Conservation (phyloP, 2,888 invertebrate species). For the Lypha dubia region DNA sequence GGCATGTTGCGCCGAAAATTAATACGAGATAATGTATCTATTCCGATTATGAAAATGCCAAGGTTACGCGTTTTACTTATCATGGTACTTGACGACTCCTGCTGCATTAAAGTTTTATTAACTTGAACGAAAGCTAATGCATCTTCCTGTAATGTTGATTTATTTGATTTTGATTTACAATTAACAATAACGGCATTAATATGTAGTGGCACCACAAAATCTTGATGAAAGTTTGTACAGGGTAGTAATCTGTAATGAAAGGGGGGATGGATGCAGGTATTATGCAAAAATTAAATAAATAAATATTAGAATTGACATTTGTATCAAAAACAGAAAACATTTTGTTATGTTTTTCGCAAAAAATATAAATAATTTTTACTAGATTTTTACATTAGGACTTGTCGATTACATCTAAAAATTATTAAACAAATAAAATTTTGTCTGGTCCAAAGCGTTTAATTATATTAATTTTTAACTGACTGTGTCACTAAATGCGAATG, state of each 20-base stretch:
- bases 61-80: constrained; percentile 78
- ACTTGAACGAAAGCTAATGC: constrained; percentile 85
- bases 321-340: too few species aligned
- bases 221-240: constrained; percentile 76
- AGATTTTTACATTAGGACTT: too few species aligned
- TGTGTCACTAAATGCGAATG: too few species aligned
- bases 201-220: constrained; percentile 76
- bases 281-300: not conserved
- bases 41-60: constrained; percentile 90
- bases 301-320: too few species aligned
- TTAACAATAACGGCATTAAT: constrained; percentile 77
- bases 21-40: constrained; percentile 92
- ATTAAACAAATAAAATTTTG: too few species aligned
- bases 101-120: constrained; percentile 76
- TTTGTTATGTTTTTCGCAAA: too few species aligned
- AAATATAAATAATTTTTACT: too few species aligned
- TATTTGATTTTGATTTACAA: constrained; percentile 80
- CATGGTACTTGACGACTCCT: constrained; percentile 8
- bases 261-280: not conserved
- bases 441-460: too few species aligned
- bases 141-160: constrained; percentile 78
- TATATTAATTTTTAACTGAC: too few species aligned
- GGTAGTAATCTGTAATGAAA: constrained; percentile 74
- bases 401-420: too few species aligned
- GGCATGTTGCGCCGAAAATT: constrained; percentile 91